Conservation (phyloP, 1,140 invertebrate genomes). For the Drosophila repleta region DNA sequence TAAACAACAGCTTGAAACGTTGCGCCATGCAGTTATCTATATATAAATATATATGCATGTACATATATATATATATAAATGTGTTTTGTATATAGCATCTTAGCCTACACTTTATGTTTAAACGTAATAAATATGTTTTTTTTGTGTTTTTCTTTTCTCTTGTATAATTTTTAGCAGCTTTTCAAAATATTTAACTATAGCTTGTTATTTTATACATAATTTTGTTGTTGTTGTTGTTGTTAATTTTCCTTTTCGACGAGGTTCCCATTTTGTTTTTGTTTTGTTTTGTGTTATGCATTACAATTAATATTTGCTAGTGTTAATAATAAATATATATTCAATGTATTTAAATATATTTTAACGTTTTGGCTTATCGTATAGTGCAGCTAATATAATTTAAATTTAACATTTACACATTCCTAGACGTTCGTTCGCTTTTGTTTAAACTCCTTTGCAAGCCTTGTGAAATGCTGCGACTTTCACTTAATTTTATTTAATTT, state of each 20-base stretch:
- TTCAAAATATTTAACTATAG: constrained; percentile 79
- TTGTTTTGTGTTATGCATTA: constrained; percentile 46
- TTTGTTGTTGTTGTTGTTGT: constrained; percentile 23
- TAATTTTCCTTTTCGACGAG: constrained; percentile 54
- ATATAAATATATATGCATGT: constrained; percentile 22
- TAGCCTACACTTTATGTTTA: constrained; percentile 46
- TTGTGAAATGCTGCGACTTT: constrained; percentile 22
- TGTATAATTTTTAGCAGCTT: constrained; percentile 49
- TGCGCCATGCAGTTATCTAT: constrained; percentile 21
- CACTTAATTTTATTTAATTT: constrained; percentile 12
- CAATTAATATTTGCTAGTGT: constrained; percentile 79
- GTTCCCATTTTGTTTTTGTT: constrained; percentile 44
- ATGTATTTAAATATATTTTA: constrained; percentile 52
- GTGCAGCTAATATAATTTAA: constrained; percentile 67
- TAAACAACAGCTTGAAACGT: constrained; percentile 72
- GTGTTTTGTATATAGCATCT: constrained; percentile 43
- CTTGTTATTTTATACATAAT: constrained; percentile 34
- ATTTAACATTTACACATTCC: constrained; percentile 51
- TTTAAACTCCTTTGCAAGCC: constrained; percentile 18
- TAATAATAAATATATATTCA: constrained; percentile 74
- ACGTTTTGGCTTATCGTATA: constrained; percentile 59
- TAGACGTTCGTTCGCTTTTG: constrained; percentile 25
- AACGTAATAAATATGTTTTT: constrained; percentile 46
- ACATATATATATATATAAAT: constrained; percentile 20
- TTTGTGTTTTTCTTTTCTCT: constrained; percentile 26